Percentiles rank a stretch among this genome's conserved stretches.
Conservation (phyloP, 1,140 invertebrate species). For the Mya arenaria region DNA sequence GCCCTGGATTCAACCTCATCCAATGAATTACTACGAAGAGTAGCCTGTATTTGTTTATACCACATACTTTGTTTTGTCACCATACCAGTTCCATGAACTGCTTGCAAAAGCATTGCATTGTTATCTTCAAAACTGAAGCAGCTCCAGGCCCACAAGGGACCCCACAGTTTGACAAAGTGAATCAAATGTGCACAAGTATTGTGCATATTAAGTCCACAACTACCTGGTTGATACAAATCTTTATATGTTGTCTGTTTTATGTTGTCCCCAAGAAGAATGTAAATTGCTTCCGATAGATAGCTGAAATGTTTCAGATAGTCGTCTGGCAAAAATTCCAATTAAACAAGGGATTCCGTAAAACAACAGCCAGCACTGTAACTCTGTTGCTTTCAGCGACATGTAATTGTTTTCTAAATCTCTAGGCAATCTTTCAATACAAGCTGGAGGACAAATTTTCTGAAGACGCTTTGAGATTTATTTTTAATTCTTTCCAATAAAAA, state of each 20-base stretch:
- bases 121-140: constrained; percentile 36
- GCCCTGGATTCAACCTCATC: no score
- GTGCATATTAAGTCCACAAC: constrained; percentile 40
- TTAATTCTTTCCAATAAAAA: constrained; percentile 44
- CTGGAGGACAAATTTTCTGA: constrained; percentile 13
- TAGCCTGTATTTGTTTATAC: no score
- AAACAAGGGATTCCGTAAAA: constrained; percentile 20
- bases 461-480: constrained; percentile 26
- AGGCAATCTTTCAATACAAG: constrained; percentile 30
- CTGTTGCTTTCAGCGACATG: constrained; percentile 15
- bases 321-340: constrained; percentile 9
- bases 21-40: no score
- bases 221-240: constrained; percentile 23
- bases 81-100: constrained; percentile 3
- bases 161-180: constrained; percentile 17
- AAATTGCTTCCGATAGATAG: constrained; percentile 24
- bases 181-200: constrained; percentile 27
- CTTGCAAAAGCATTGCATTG: constrained; percentile 17
- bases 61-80: constrained; percentile 31
- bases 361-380: constrained; percentile 16
- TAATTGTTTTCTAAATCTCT: constrained; percentile 44
- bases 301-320: constrained; percentile 5
- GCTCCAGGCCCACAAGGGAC: constrained; percentile 35
- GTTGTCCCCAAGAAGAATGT: constrained; percentile 21
- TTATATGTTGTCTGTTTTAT: neutral